Conservation (phyloP, 2,113 vertebrate species). For the Crypturellus undulatus region DNA sequence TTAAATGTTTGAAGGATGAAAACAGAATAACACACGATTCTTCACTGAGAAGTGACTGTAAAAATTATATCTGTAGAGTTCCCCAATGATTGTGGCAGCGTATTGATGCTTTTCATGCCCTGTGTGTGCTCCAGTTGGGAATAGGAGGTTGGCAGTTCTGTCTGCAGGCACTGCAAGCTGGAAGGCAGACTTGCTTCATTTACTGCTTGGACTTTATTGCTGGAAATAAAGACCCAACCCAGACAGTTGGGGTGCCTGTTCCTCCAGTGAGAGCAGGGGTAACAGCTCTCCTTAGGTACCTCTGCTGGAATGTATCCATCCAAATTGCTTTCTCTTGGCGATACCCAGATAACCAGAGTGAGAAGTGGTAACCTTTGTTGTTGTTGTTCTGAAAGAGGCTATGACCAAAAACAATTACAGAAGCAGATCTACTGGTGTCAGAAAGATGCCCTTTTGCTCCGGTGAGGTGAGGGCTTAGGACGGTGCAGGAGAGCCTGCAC, state of each 20-base stretch:
- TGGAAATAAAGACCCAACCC: neutral
- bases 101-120: neutral
- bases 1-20: slow-evolving; percentile 9
- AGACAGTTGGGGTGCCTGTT: neutral
- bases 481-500: neutral
- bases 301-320: neutral
- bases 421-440: neutral
- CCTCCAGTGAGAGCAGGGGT: neutral
- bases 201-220: neutral
- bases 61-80: neutral
- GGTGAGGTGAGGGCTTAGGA: neutral
- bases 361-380: neutral
- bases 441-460: neutral
- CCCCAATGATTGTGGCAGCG: neutral
- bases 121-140: neutral
- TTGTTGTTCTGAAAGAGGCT: neutral
- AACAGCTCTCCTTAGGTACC: neutral
- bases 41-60: neutral
- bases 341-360: neutral
- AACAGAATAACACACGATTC: neutral
- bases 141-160: neutral
- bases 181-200: neutral
- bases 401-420: neutral
- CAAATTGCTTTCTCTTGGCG: neutral
- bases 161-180: neutral